Evolutionary conservation across 2,113 vertebrate species (phyloP), one percentile per base, ranked within the genome.

Genomic region (Chloropsis hardwickii): DNA sequence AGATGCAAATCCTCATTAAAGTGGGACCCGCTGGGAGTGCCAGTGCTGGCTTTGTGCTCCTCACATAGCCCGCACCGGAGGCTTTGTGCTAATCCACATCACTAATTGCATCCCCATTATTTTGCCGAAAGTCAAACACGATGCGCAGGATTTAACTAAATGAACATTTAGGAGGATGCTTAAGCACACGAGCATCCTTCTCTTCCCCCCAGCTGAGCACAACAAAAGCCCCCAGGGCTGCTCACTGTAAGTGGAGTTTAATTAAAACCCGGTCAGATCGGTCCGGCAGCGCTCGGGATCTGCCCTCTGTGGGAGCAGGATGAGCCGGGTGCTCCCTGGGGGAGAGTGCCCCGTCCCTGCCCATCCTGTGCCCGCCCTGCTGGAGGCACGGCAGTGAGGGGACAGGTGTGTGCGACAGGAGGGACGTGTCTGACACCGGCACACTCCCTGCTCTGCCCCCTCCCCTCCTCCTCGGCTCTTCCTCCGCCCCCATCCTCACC

Each of bases 241-340:
- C 39, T 33, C 20, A 1, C 35, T 47, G 50, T 3, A 10, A 65
- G 37, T 3, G 50, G 2, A n/a, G n/a, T 58, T 87, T 84, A 40
- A 74, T 44, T 57, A 40, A 66, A 76, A 5, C 39, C 2, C 2
- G 10, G 9, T 2, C 73, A 47, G 61, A 24, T 3, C 10, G 62
- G 8, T 28, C 47, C 50, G 51, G 1, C 42, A 18, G 12, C 3
- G 8, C 69, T 33, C 4, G 4, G 45, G 12, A 74, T 13, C 22
- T 22, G 39, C 29, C 0, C 33, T n/a, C 9, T 3, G 47, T 7
- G 45, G 0, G 3, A 77, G 37, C 19, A 56, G 24, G 66, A 33
- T 4, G 76, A 76, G 53, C 17, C 21, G 19, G 11, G 0, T 2
- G 5, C 31, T 44, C 31, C 27, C 6, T 2, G 10, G 2, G 19